These are phyloP conservation scores for Drosophila borealis DNA, from an alignment of 2,888 invertebrate genomes.

Conservation along the genomic window DNA sequence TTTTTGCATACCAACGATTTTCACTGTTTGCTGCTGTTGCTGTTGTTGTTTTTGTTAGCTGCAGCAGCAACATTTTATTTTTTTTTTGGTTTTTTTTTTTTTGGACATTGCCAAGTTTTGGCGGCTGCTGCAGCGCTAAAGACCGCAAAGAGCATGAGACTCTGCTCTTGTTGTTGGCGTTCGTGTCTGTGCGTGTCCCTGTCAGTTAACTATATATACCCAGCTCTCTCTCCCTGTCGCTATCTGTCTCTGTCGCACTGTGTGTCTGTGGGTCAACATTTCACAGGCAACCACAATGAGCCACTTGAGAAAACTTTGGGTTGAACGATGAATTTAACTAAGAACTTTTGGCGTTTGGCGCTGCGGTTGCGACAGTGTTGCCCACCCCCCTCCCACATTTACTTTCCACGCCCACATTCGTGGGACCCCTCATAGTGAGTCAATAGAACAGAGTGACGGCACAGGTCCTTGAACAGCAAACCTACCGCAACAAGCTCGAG, in stretches of 20 bases:
- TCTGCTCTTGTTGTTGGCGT: constrained; percentile 9
- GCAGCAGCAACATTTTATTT: constrained; percentile 39
- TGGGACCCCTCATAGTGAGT: constrained; percentile 30
- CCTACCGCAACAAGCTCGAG: constrained; percentile 44
- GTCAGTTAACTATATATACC: constrained; percentile 47
- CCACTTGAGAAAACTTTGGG: constrained; percentile 73
- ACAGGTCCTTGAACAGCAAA: constrained; percentile 28
- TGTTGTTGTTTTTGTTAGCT: constrained; percentile 23
- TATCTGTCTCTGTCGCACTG: constrained; percentile 1
- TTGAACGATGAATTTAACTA: constrained; percentile 70
- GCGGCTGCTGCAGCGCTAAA: constrained; percentile 47
- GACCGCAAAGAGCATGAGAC: constrained; percentile 63
- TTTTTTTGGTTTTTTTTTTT: constrained; percentile 28
- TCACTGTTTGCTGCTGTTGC: constrained; percentile 30
- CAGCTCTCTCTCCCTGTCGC: constrained; percentile 11
- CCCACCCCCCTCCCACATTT: background rate
- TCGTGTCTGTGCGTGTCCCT: constrained; percentile 48
- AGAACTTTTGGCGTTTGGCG: constrained; percentile 78
- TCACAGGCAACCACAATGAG: constrained; percentile 73
- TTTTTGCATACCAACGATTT: constrained; percentile 69
- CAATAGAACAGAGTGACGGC: constrained; percentile 38
- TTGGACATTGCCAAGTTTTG: constrained; percentile 44
- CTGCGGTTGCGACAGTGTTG: constrained; percentile 37
- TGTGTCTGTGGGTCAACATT: constrained; percentile 69
- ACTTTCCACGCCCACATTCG: background rate